Conservation (phyloP, 1,140 invertebrate genomes). For the Solenopsis invicta region DNA sequence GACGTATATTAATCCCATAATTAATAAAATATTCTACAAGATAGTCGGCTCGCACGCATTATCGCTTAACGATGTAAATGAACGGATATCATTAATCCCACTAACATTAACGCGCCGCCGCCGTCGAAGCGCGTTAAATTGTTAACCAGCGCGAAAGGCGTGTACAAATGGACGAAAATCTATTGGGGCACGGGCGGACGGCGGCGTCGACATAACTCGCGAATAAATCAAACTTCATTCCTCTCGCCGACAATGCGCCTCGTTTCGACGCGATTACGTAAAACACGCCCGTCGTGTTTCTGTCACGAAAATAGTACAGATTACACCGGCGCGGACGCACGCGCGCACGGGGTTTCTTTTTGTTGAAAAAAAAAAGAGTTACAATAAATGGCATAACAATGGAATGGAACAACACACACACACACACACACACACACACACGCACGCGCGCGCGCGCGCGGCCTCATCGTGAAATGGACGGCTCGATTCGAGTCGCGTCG, state of each 20-base stretch:
- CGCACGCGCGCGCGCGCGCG: too few species aligned
- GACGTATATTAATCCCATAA: slow-evolving; percentile 14
- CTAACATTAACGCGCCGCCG: slow-evolving; percentile 32
- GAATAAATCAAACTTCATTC: slow-evolving; percentile 50
- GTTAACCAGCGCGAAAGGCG: slow-evolving; percentile 38
- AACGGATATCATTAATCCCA: background rate
- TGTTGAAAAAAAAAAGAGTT: slow-evolving; percentile 13
- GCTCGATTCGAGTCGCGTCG: slow-evolving; percentile 56
- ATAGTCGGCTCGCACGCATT: background rate
- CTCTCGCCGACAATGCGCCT: slow-evolving; percentile 21
- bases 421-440: too few species aligned
- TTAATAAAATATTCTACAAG: slow-evolving; percentile 35
- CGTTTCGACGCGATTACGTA: slow-evolving; percentile 50
- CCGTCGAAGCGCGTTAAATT: slow-evolving; percentile 22
- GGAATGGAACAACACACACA: background rate
- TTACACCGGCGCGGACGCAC: background rate
- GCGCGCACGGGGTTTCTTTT: background rate
- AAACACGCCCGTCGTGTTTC: slow-evolving; percentile 38
- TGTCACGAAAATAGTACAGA: slow-evolving; percentile 51
- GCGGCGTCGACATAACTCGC: slow-evolving; percentile 2
- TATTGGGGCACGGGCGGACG: background rate
- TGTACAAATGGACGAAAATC: slow-evolving; percentile 47
- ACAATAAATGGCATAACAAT: slow-evolving; percentile 43
- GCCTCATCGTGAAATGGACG: slow-evolving; percentile 53
- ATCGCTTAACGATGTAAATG: background rate